Base-by-base conservation (phyloP, 2,797 vertebrate genomes). In the Cetoscarus ocellatus region DNA sequence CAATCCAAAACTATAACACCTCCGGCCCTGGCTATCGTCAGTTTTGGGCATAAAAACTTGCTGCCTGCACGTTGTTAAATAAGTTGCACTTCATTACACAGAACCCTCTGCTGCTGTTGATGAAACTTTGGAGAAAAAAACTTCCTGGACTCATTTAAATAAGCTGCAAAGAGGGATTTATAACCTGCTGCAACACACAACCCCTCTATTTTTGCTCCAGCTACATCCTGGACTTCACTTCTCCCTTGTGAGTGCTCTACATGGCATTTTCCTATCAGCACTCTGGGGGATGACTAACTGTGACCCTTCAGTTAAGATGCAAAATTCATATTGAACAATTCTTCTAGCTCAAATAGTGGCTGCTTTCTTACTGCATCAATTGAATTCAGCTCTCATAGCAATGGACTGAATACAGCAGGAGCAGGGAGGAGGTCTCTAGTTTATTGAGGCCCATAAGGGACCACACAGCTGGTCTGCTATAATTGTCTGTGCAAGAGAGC, bases 391-490 rank as follows among this genome's bases (percentile, higher is more conserved):
- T 50, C 39, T 38, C 45, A 5, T 6, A 51, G 3, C 0, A 7
- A 56, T 44, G 36, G 55, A 56, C 55, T 80, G 62, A 71, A 52
- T 66, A 55, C 40, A 65, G 64, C 38, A 36, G 1, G 50, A 71
- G 71, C 50, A 68, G 73, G 82, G 86, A 86, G 87, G 86, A 80
- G 89, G 80, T 72, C 85, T 76, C 86, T 56, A 77, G 78, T 82
- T 85, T 51, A 58, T 71, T 3, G 73, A 63, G 74, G 57, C 59
- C 80, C 91, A 79, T 77, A 1, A 59, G 90, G 88, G 88, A 86
- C 84, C 83, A 79, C 83, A 89, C 93, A 94, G 93, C 93, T 93
- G 93, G 82, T 44, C 79, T 74, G 69, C 62, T 66, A 75, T 91
- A 92, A 94, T 93, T 91, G 90, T 86, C 53, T 61, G 72, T 86